These are phyloP conservation scores for Parthenolecanium corni DNA, from an alignment of 2,888 invertebrate species.

Conservation along the genomic window DNA sequence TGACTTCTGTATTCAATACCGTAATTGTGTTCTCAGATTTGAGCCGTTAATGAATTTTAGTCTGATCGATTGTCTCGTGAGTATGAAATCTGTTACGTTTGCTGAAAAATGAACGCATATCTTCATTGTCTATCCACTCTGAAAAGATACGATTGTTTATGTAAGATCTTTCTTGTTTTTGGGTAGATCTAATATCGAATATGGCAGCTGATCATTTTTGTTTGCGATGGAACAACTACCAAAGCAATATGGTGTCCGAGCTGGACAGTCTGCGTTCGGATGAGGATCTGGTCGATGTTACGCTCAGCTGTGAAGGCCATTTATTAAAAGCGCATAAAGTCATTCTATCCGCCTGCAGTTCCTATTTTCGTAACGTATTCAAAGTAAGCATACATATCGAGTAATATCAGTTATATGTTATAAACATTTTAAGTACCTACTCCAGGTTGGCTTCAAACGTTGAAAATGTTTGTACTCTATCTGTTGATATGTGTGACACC, in stretches of 20 bases:
- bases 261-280: constrained; percentile 57
- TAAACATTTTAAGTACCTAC: too few relatives aligned
- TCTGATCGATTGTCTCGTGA: too few relatives aligned
- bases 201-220: constrained; percentile 51
- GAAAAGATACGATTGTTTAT: too few relatives aligned
- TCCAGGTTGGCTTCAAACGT: too few relatives aligned
- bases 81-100: too few relatives aligned
- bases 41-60: too few relatives aligned
- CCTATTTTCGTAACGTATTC: constrained; percentile 62
- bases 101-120: too few relatives aligned
- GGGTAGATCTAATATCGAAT: background rate
- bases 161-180: too few relatives aligned
- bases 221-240: constrained; percentile 64
- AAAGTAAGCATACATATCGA: constrained; percentile 48
- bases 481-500: background rate
- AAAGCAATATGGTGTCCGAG: constrained; percentile 55
- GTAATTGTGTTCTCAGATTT: too few relatives aligned
- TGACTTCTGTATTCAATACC: too few relatives aligned
- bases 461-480: background rate
- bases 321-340: constrained; percentile 63
- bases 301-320: constrained; percentile 58
- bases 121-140: too few relatives aligned
- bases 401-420: too few relatives aligned
- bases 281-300: constrained; percentile 60
- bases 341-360: constrained; percentile 61